These are phyloP conservation scores for Darevskia mixta DNA, from an alignment of 2,797 vertebrate genomes.

Conservation along the genomic window DNA sequence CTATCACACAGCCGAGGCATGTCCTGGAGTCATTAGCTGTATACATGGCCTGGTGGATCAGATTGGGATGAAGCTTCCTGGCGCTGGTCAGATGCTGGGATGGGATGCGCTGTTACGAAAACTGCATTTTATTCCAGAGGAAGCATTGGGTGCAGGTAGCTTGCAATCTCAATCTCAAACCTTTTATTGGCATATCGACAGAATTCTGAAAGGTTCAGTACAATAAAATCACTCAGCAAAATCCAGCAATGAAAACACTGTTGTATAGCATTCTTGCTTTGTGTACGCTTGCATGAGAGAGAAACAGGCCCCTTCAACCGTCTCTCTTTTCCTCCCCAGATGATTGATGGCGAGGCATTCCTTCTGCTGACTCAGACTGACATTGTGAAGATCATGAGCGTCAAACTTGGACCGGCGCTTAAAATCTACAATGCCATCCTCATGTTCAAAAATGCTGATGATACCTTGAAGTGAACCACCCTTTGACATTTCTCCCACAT, in stretches of 20 bases:
- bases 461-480: constrained; percentile 89
- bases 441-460: constrained; percentile 96
- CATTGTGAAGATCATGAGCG: constrained; percentile 99
- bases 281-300: neutral
- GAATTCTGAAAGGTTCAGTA: too few species aligned
- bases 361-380: constrained; percentile 96
- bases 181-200: too few species aligned
- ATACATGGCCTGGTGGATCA: neutral
- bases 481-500: constrained; percentile 50
- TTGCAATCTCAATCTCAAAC: too few species aligned
- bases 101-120: neutral
- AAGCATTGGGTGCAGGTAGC: neutral
- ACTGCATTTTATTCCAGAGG: neutral
- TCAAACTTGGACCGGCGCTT: constrained; percentile 96
- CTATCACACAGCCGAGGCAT: neutral
- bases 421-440: constrained; percentile 99
- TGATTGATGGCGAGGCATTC: constrained; percentile 98
- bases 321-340: constrained; percentile 78
- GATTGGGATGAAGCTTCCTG: neutral
- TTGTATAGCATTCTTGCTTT: neutral
- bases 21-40: neutral
- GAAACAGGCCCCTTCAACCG: constrained; percentile 17
- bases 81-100: neutral
- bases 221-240: too few species aligned
- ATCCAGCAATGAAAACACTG: too few species aligned